These are phyloP conservation scores for Siderastrea siderea DNA, from an alignment of 92 coral and sea anemone genomes.

Conservation along the genomic window DNA sequence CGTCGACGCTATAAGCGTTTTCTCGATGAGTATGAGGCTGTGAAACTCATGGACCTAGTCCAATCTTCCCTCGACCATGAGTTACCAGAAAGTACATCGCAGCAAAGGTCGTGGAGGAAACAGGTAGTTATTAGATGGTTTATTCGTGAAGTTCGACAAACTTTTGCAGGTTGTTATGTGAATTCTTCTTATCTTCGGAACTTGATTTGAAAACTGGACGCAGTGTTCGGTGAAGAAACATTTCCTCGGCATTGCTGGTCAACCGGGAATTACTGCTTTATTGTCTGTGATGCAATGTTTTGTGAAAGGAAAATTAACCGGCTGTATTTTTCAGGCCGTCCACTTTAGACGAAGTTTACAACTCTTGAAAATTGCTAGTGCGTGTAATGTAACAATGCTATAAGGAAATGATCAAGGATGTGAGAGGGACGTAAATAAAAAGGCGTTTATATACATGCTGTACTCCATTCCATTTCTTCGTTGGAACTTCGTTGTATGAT, in stretches of 20 bases:
- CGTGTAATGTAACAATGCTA: conserved; percentile 19
- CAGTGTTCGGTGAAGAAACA: background rate
- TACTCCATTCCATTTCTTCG: background rate
- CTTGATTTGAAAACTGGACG: background rate
- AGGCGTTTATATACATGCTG: too few relatives aligned
- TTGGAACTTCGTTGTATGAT: background rate
- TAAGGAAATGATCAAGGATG: background rate
- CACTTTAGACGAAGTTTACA: conserved; percentile 12
- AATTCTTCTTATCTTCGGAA: background rate
- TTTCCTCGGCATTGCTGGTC: background rate
- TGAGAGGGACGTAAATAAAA: too few relatives aligned
- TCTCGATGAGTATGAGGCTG: conserved; percentile 30
- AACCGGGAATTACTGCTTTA: background rate
- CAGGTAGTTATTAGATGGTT: conserved; percentile 65
- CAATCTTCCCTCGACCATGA: conserved; percentile 88
- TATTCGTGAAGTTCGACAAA: conserved; percentile 2
- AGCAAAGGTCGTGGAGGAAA: conserved; percentile 81
- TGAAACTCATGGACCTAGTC: conserved; percentile 82
- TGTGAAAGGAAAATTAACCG: background rate
- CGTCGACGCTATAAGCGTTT: conserved; percentile 72
- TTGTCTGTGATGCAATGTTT: conserved; percentile 32
- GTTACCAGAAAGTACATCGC: conserved; percentile 69
- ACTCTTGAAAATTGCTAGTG: conserved; percentile 25
- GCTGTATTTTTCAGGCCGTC: conserved; percentile 5
- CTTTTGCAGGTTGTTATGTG: background rate